Evolutionary conservation across 35 echinoderm and acorn worm species (phyloP).

Genomic region (Stichopus chloronotus): DNA sequence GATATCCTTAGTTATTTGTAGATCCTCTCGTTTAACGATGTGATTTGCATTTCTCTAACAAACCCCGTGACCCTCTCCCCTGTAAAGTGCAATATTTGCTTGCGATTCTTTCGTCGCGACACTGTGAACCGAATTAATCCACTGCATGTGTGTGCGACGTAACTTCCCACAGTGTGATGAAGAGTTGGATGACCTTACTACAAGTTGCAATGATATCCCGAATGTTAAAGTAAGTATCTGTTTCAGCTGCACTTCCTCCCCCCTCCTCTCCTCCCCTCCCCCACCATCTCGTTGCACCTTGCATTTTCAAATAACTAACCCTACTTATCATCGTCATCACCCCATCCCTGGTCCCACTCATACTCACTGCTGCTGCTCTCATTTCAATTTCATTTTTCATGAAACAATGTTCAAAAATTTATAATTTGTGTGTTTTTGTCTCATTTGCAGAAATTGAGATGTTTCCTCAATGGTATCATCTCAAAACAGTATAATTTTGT

Average conservation of each 20-base stretch:
- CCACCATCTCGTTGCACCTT: neutral
- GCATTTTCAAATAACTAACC: neutral
- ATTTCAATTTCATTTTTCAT: neutral
- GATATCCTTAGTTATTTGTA: too few relatives aligned
- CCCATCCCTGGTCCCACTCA: neutral
- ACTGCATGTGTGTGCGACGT: constrained; percentile 50
- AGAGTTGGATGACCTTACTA: constrained; percentile 25
- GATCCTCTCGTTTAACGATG: too few relatives aligned
- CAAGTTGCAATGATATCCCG: constrained; percentile 6
- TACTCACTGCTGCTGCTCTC: neutral
- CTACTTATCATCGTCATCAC: neutral
- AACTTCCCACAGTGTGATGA: constrained; percentile 50
- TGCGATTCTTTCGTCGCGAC: neutral
- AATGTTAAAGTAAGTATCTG: constrained; percentile 40
- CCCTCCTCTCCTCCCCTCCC: neutral
- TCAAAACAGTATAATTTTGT: too few relatives aligned
- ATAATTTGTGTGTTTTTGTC: too few relatives aligned
- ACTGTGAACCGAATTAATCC: neutral
- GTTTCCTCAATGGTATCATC: too few relatives aligned
- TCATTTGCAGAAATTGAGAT: too few relatives aligned
- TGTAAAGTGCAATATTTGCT: neutral
- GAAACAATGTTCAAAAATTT: neutral
- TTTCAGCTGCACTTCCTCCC: neutral
- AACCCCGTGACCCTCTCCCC: neutral
- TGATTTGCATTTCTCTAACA: neutral